phyloP scores from a whole-genome alignment of 1,140 invertebrate species.

The Cotesia vestalis region DNA sequence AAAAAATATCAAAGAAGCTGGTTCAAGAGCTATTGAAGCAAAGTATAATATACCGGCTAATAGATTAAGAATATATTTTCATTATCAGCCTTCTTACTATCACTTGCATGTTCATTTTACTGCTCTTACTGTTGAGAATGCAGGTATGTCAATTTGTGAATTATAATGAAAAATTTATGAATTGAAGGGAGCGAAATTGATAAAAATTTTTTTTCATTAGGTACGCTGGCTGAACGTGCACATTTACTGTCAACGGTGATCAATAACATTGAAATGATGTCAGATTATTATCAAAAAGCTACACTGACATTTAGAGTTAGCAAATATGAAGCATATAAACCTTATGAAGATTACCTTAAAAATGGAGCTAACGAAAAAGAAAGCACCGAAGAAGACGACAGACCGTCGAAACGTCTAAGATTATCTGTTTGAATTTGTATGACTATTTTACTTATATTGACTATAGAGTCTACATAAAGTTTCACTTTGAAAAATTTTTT shows the following conservation, averaged over 20 bases:
- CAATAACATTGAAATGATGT: slow-evolving; percentile 83
- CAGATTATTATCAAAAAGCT: slow-evolving; percentile 85
- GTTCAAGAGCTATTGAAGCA: slow-evolving; percentile 77
- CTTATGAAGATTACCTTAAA: slow-evolving; percentile 18
- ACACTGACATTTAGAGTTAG: slow-evolving; percentile 77
- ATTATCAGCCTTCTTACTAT: slow-evolving; percentile 97
- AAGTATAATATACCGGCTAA: slow-evolving; percentile 79
- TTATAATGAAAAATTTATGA: slow-evolving; percentile 30
- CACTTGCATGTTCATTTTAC: slow-evolving; percentile 96
- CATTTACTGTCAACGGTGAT: slow-evolving; percentile 92
- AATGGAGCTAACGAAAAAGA: no score
- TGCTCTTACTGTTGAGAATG: slow-evolving; percentile 81
- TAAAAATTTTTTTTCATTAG: slow-evolving; percentile 52
- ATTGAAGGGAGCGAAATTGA: background rate
- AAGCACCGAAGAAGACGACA: background rate
- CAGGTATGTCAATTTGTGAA: slow-evolving; percentile 67
- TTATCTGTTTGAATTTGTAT: background rate
- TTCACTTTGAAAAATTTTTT: no score
- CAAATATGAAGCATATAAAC: slow-evolving; percentile 25
- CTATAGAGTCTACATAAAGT: no score
- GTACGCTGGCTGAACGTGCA: slow-evolving; percentile 81
- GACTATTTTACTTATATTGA: background rate
- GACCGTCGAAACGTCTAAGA: background rate
- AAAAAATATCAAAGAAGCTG: slow-evolving; percentile 80
- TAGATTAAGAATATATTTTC: slow-evolving; percentile 87